phyloP scores from a whole-genome alignment of 2,797 vertebrate species.

The Rhynchonycteris naso region DNA sequence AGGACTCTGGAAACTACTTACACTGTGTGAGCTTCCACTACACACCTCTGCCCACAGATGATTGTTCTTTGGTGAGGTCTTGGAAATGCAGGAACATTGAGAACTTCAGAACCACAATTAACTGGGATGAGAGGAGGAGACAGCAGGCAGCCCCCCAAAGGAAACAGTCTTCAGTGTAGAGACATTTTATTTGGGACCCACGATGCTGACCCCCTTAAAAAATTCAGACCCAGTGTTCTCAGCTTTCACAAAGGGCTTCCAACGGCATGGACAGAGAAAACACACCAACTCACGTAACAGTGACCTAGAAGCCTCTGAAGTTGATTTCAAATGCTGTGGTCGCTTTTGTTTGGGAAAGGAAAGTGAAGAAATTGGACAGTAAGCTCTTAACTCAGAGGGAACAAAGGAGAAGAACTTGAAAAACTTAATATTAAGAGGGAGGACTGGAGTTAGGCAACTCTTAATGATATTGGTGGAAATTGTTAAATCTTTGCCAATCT shows the following conservation, averaged over 20 bases:
- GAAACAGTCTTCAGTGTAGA: background rate
- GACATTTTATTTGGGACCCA: background rate
- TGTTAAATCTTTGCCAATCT: background rate
- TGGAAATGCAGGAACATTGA: background rate
- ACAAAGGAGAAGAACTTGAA: slow-evolving; percentile 41
- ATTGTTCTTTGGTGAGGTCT: background rate
- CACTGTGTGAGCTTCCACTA: background rate
- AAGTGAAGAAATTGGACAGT: slow-evolving; percentile 40
- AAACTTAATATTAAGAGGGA: background rate
- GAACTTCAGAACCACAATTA: slow-evolving; percentile 17
- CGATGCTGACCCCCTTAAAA: slow-evolving; percentile 44
- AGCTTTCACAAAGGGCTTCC: slow-evolving; percentile 51
- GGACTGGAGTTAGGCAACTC: background rate
- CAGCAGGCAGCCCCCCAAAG: background rate
- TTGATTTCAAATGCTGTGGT: background rate
- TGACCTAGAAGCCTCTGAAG: slow-evolving; percentile 52
- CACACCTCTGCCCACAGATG: background rate
- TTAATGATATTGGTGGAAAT: background rate
- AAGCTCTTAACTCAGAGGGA: slow-evolving; percentile 51
- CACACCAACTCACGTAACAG: slow-evolving; percentile 16
- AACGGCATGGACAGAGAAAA: slow-evolving; percentile 31
- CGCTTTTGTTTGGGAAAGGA: slow-evolving; percentile 57
- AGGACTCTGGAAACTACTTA: background rate
- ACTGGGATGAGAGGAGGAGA: background rate
- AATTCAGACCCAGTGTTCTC: slow-evolving; percentile 58